Percentiles rank a stretch among this genome's conserved stretches.
Conservation (phyloP, 2,797 vertebrate species). For the Columba guinea region DNA sequence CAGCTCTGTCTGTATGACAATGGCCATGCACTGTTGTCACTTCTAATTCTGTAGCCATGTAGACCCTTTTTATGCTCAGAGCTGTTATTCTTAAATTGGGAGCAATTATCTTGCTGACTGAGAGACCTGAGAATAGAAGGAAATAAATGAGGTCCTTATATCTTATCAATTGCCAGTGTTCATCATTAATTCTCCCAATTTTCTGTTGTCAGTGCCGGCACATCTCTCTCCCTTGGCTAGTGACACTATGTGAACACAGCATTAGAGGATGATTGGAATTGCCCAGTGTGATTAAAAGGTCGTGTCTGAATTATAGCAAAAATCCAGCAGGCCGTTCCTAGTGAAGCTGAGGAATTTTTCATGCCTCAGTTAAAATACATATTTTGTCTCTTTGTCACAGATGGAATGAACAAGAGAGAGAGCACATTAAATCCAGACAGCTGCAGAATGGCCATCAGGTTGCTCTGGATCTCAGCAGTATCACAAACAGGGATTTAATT, state of each 20-base stretch:
- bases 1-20: background rate
- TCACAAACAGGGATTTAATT: background rate
- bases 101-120: background rate
- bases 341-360: background rate
- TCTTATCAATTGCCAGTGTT: background rate
- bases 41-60: background rate
- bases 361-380: background rate
- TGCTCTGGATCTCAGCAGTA: background rate
- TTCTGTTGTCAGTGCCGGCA: background rate
- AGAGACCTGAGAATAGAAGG: background rate
- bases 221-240: background rate
- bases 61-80: background rate
- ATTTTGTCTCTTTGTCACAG: background rate
- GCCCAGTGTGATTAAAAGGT: background rate
- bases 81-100: background rate
- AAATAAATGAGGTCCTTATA: background rate
- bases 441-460: background rate
- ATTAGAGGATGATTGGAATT: background rate
- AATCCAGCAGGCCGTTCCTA: background rate
- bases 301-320: background rate
- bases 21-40: background rate
- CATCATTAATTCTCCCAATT: background rate
- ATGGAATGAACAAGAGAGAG: background rate
- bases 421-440: background rate
- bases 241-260: background rate